These are phyloP conservation scores for Helicoverpa armigera DNA, from an alignment of 1,140 invertebrate species.

Conservation along the genomic window DNA sequence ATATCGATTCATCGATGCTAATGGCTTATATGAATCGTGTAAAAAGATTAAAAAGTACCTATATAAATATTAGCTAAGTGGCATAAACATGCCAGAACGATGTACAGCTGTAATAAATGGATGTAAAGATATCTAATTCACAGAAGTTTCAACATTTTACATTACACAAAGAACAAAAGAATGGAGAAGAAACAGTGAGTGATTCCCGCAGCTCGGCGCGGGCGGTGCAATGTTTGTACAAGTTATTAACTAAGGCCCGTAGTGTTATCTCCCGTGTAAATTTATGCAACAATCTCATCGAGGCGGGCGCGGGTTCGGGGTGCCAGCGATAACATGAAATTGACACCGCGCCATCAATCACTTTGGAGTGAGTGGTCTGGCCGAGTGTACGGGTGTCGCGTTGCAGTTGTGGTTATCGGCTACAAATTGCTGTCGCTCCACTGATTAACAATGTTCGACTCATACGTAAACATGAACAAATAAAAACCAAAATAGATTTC, in stretches of 20 bases:
- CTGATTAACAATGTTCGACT: conserved; percentile 50
- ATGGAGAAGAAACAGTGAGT: conserved; percentile 50
- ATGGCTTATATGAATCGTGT: conserved; percentile 42
- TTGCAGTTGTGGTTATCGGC: conserved; percentile 78
- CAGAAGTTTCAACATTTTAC: conserved; percentile 51
- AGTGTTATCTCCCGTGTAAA: conserved; percentile 57
- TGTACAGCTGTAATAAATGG: conserved; percentile 42
- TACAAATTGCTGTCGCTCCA: conserved; percentile 76
- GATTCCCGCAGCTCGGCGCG: conserved; percentile 40
- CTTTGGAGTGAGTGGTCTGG: conserved; percentile 67
- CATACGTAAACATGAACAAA: conserved; percentile 14
- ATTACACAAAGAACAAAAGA: conserved; percentile 55
- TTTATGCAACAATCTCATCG: conserved; percentile 64
- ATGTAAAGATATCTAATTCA: conserved; percentile 54
- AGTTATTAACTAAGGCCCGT: conserved; percentile 51
- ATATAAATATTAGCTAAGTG: conserved; percentile 27
- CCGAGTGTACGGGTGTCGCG: conserved; percentile 67
- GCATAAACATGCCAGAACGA: conserved; percentile 6
- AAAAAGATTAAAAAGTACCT: background rate
- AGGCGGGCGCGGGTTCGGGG: conserved; percentile 53
- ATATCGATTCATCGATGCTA: conserved; percentile 60
- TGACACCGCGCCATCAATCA: conserved; percentile 79
- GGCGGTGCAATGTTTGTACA: conserved; percentile 48
- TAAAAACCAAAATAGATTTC: conserved; percentile 48
- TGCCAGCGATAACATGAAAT: conserved; percentile 75